Evolutionary conservation across 2,113 vertebrate species (phyloP), one percentile per base, ranked within the genome.

Genomic region (Gambusia holbrooki): DNA sequence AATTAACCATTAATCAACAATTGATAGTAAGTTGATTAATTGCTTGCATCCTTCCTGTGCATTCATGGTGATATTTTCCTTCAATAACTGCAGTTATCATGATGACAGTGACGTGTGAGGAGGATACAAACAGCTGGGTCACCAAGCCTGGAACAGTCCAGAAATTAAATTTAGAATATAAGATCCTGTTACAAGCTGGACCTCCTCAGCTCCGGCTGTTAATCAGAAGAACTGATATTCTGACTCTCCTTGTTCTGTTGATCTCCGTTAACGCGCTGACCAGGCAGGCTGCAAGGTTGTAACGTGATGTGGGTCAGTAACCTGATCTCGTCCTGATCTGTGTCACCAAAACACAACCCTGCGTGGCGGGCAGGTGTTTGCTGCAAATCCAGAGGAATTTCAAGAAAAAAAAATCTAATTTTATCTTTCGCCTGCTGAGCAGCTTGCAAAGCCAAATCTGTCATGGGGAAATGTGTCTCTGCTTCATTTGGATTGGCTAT

Each of bases 251-350:
- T 83, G 82, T 81, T 58, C 68, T 66, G 69, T 15, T 48, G 15
- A 79, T 76, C 73, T 67, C 45, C 28, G 66, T 60, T 67, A 28
- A 76, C 67, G 66, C 69, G 66, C 72, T 9, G 69, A 62, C n/a
- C 42, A 54, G 45, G 77, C 71, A 45, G 61, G 77, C 71, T 64
- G 3, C 54, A 62, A 69, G 58, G 71, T 74, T 87, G 87, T 84
- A 91, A 84, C 76, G 71, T 77, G 85, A 92, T 91, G 91, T 92
- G 88, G 89, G 87, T 88, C 81, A 90, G 88, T 82, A 87, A 89
- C 88, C 62, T 78, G 90, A 82, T 90, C 81, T 58, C 22, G 51
- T 58, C 22, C 25, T 17, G 73, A 88, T 85, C 93, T 79, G 48
- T 80, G 81, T 84, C 84, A 87, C 94, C 73, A 73, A n/a, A 42